Evolutionary conservation across 2,797 vertebrate species (phyloP).

Genomic region (Allochrocebus solatus): DNA sequence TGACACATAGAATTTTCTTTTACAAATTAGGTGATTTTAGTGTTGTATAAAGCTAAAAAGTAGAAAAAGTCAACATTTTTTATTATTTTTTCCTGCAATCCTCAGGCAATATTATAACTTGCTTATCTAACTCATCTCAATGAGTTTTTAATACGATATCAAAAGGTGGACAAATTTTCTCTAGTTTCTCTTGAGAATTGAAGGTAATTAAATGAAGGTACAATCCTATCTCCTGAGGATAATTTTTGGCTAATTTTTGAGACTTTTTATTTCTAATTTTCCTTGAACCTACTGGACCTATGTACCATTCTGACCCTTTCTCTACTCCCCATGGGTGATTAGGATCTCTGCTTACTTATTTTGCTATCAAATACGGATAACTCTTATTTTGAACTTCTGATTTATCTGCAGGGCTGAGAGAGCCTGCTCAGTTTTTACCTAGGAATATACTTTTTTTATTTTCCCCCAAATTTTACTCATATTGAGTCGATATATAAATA

Average conservation of each 20-base stretch:
- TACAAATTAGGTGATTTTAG: background rate
- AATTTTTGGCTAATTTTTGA: slow-evolving; percentile 8
- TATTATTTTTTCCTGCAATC: background rate
- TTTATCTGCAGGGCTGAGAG: background rate
- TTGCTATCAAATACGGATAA: background rate
- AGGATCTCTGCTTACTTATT: background rate
- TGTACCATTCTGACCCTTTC: background rate
- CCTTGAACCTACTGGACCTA: background rate
- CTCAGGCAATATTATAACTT: background rate
- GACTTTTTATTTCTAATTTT: slow-evolving; percentile 40
- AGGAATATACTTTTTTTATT: background rate
- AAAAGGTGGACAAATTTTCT: background rate
- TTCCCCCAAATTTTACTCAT: background rate
- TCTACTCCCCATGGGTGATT: background rate
- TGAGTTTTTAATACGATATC: slow-evolving; percentile 35
- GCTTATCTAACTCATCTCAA: background rate
- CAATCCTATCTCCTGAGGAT: background rate
- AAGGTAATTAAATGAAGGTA: slow-evolving; percentile 42
- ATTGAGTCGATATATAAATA: slow-evolving; percentile 9
- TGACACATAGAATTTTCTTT: background rate
- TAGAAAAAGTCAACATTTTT: background rate
- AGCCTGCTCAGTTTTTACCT: background rate
- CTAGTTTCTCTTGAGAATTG: background rate
- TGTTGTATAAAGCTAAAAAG: background rate
- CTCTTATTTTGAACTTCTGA: background rate